Evolutionary conservation across 2,888 invertebrate genomes (phyloP), one percentile per base, ranked within the genome.

Genomic region (Polymixis flavicincta): DNA sequence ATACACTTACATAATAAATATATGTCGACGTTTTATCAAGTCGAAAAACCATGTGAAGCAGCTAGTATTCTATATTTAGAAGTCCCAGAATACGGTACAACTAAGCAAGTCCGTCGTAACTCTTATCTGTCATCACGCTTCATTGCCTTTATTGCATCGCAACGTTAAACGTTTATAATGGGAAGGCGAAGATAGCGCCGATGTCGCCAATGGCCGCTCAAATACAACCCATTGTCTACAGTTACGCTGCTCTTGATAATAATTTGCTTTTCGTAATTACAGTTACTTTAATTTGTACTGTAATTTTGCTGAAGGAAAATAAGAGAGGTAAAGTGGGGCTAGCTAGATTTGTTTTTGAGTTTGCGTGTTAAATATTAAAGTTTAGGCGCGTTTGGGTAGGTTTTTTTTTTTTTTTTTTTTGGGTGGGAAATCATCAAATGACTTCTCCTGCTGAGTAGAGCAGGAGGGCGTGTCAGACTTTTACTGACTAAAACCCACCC

Each of bases 121-220:
- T 89, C 90, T 93, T 94, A 94, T 94, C 93, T 92, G 70, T 74
- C 72, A 85, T 76, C 87, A 91, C 93, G 93, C 92, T 94, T 92
- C 92, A 93, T 92, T 92, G 94, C 88, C 77, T 92, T 90, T 90
- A 91, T 93, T 91, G 90, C 92, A 92, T 91, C 88, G 91, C 90
- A 89, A 88, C 90, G 89, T 87, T 92, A 90, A 92, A 91, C 90
- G 92, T 88, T 90, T 88, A 89, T 92, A 94, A 94, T 92, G 91
- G 90, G 57, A 32, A 84, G 79, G 87, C 87, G 90, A 90, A 88
- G 90, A 90, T 89, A 87, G 87, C 87, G 82, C 73, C 70, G 75
- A 84, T 83, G 83, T 80, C 86, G 81, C 74, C 70, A 76, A 84
- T 83, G 84, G 81, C 87, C 84, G 86, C 88, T 90, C 86, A 86